Conservation (phyloP, 2,797 vertebrate genomes). For the Podarcis lilfordi region DNA sequence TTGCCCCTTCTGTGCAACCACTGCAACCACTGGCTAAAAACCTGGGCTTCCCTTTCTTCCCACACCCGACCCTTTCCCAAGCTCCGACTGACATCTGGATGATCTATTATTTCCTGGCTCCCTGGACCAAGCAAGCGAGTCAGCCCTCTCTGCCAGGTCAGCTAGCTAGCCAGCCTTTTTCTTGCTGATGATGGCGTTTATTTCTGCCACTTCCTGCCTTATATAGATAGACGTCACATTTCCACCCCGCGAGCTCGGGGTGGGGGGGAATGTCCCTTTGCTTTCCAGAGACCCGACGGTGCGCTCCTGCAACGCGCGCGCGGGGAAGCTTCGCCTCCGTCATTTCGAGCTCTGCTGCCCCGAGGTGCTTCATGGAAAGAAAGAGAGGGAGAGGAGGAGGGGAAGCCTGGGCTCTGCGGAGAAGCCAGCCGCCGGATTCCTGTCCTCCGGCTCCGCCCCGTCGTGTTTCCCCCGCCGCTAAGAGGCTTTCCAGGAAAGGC, state of each 20-base stretch:
- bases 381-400: too few species aligned
- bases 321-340: constrained; percentile 1
- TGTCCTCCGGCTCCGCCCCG: constrained; percentile 11
- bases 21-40: background rate
- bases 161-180: background rate
- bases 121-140: background rate
- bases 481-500: constrained; percentile 39
- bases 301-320: constrained; percentile 31
- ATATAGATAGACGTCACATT: constrained; percentile 9
- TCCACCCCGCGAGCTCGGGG: background rate
- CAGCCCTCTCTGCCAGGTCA: background rate
- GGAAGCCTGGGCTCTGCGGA: background rate
- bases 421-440: background rate
- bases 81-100: background rate
- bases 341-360: constrained; percentile 28
- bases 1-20: background rate
- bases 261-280: background rate
- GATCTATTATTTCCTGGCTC: background rate
- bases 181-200: background rate
- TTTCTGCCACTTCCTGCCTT: constrained; percentile 26
- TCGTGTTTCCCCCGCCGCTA: constrained; percentile 11
- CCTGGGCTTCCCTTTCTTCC: background rate
- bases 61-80: background rate
- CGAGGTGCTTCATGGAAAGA: constrained; percentile 26
- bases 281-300: constrained; percentile 13